Conservation (phyloP, 2,888 invertebrate genomes). For the Melinaea marsaeus region DNA sequence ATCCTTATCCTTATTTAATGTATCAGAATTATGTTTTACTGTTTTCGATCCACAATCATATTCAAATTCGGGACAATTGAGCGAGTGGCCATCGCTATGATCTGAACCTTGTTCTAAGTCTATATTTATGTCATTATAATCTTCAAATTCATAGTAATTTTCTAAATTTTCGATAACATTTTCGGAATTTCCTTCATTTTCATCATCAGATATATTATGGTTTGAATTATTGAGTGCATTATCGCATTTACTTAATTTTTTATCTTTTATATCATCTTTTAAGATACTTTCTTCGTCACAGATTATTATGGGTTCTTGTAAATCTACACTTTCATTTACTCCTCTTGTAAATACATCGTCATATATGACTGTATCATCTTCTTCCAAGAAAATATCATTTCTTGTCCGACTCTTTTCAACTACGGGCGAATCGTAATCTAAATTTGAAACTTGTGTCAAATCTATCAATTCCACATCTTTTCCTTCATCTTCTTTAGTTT, state of each 20-base stretch:
- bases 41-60: neutral
- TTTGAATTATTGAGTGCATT: no score
- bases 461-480: conserved; percentile 20
- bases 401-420: conserved; percentile 41
- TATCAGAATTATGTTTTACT: no score
- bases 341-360: conserved; percentile 12
- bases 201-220: neutral
- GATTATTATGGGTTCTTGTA: no score
- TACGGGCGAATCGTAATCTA: conserved; percentile 49
- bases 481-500: conserved; percentile 11
- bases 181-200: neutral
- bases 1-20: conserved; percentile 27
- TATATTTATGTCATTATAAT: conserved; percentile 1
- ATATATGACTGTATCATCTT: conserved; percentile 46
- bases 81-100: neutral
- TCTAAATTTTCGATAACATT: neutral
- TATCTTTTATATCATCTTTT: no score
- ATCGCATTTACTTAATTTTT: no score
- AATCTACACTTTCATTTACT: no score
- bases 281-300: no score
- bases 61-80: neutral
- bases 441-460: conserved; percentile 43
- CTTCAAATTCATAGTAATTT: neutral
- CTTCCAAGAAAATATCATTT: conserved; percentile 26
- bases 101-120: neutral